Evolutionary conservation across 2,888 invertebrate genomes (phyloP).

Genomic region (Dolichomitus sp.): DNA sequence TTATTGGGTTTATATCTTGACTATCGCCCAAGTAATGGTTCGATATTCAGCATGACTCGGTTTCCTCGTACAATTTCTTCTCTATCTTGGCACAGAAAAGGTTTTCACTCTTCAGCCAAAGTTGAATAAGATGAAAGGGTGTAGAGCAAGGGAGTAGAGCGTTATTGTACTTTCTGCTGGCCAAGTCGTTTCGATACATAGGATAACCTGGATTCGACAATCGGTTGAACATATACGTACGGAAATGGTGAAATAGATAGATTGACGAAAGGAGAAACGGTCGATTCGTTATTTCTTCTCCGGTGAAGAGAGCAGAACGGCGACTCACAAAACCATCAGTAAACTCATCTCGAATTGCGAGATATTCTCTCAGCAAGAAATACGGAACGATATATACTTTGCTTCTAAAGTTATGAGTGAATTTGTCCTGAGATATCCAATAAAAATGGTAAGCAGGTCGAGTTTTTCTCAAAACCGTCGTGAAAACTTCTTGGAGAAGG

Average conservation of each 20-base stretch:
- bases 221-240: not conserved
- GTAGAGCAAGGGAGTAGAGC: not conserved
- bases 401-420: slow-evolving; percentile 22
- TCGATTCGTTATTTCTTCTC: not conserved
- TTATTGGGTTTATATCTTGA: not conserved
- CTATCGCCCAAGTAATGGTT: not conserved
- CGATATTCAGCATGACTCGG: not conserved
- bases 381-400: slow-evolving; percentile 4
- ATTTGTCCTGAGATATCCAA: slow-evolving; percentile 52
- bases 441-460: slow-evolving; percentile 62
- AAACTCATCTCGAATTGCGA: not conserved
- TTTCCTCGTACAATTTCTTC: not conserved
- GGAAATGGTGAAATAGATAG: slow-evolving; percentile 6
- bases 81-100: slow-evolving; percentile 22
- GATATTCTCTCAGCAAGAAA: not conserved
- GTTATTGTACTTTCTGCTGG: slow-evolving; percentile 43
- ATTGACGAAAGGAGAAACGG: slow-evolving; percentile 5
- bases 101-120: slow-evolving; percentile 33
- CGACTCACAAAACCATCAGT: not conserved
- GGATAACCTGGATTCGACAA: slow-evolving; percentile 53
- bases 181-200: slow-evolving; percentile 45
- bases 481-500: not conserved
- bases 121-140: slow-evolving; percentile 43
- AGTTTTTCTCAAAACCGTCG: not conserved
- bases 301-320: not conserved